Evolutionary conservation across 2,113 vertebrate genomes (phyloP).

Genomic region (Pedetes capensis): DNA sequence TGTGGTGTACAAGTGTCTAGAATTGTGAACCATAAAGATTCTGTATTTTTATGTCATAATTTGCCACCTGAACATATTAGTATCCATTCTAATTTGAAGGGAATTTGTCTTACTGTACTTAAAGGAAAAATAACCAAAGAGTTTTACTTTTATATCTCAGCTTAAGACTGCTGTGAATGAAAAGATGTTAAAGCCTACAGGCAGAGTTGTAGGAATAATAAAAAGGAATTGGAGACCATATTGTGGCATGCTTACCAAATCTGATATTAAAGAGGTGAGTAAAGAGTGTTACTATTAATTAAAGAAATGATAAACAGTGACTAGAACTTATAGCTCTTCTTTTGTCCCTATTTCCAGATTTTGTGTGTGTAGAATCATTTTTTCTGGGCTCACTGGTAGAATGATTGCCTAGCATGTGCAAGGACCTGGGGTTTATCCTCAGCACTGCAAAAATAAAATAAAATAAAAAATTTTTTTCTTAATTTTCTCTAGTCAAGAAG

Average conservation of each 20-base stretch:
- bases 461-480: background rate
- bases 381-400: background rate
- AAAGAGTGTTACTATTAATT: background rate
- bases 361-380: background rate
- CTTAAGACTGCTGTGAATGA: constrained; percentile 81
- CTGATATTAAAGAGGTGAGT: constrained; percentile 95
- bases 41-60: constrained; percentile 57
- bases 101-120: background rate
- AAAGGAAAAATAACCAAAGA: background rate
- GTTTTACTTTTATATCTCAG: constrained; percentile 76
- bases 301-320: background rate
- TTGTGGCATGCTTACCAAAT: constrained; percentile 95
- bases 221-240: constrained; percentile 96
- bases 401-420: background rate
- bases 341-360: background rate
- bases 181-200: constrained; percentile 89
- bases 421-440: too few relatives aligned
- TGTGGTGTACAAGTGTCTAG: background rate
- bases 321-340: background rate
- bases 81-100: background rate
- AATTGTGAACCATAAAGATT: constrained; percentile 63
- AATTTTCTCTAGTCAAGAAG: constrained; percentile 88
- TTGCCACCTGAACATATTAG: background rate
- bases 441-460: background rate
- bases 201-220: constrained; percentile 95